A percentile compares a stretch with the other conserved stretches of the same genome.
Conservation (phyloP, 2,888 invertebrate genomes). For the Polyommatus iphigenia region DNA sequence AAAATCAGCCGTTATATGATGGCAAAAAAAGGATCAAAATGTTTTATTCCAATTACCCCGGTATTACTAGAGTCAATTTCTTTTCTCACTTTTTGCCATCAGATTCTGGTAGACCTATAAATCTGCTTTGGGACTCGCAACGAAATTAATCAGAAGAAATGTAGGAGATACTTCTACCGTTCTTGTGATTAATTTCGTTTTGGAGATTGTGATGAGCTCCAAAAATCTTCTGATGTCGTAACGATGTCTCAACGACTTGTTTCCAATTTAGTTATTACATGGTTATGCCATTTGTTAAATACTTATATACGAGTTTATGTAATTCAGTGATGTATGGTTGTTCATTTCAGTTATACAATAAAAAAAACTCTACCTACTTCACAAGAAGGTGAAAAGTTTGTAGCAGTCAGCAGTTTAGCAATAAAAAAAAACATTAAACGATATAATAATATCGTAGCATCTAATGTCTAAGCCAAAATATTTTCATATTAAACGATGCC, state of each 20-base stretch:
- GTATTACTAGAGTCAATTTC: no score
- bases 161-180: no score
- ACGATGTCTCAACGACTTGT: conserved; percentile 1
- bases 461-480: no score
- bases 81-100: no score
- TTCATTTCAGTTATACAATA: neutral
- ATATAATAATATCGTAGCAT: neutral
- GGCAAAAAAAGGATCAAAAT: no score
- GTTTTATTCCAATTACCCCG: no score
- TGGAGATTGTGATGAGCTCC: neutral
- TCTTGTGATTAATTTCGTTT: no score
- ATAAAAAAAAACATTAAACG: neutral
- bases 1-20: no score
- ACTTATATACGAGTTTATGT: neutral
- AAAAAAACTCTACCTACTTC: neutral
- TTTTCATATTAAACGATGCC: neutral
- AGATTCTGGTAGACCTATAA: no score
- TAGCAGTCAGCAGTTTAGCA: neutral
- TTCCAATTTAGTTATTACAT: neutral
- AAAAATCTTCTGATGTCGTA: neutral
- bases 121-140: no score
- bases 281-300: conserved; percentile 10
- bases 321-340: neutral
- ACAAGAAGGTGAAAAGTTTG: neutral
- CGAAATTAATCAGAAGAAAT: no score